These are phyloP conservation scores for Glyphotaelius pellucidus DNA, from an alignment of 2,888 invertebrate species.

Conservation along the genomic window DNA sequence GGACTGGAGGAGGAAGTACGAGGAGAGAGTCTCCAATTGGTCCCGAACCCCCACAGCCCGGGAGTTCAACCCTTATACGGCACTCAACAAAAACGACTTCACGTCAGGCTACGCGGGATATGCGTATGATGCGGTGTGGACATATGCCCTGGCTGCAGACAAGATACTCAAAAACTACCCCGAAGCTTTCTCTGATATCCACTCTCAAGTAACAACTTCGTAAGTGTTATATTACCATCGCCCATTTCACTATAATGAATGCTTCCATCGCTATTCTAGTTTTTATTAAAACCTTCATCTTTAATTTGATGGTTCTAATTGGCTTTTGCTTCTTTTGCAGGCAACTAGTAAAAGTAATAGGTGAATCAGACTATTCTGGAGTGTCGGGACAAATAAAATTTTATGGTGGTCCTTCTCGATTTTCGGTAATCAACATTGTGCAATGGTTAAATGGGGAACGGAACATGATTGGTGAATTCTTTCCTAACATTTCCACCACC, in stretches of 20 bases:
- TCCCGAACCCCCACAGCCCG: constrained; percentile 2
- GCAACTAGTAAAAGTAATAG: constrained; percentile 79
- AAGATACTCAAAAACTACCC: constrained; percentile 80
- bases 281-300: neutral
- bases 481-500: constrained; percentile 75
- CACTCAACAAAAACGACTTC: constrained; percentile 66
- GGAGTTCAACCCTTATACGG: constrained; percentile 57
- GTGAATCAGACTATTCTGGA: constrained; percentile 83
- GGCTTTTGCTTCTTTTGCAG: constrained; percentile 70
- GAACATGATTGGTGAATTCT: constrained; percentile 78
- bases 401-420: constrained; percentile 82
- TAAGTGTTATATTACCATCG: constrained; percentile 68
- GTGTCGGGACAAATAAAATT: constrained; percentile 86
- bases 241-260: neutral
- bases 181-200: constrained; percentile 77
- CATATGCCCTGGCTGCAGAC: constrained; percentile 84
- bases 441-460: constrained; percentile 78
- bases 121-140: constrained; percentile 91
- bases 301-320: neutral
- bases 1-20: constrained; percentile 79
- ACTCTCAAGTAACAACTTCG: constrained; percentile 76
- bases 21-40: constrained; percentile 67
- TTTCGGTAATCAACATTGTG: constrained; percentile 79
- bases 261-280: neutral
- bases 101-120: constrained; percentile 84